These are phyloP conservation scores for Dicentrarchus labrax DNA, from an alignment of 2,113 vertebrate genomes.

Conservation along the genomic window DNA sequence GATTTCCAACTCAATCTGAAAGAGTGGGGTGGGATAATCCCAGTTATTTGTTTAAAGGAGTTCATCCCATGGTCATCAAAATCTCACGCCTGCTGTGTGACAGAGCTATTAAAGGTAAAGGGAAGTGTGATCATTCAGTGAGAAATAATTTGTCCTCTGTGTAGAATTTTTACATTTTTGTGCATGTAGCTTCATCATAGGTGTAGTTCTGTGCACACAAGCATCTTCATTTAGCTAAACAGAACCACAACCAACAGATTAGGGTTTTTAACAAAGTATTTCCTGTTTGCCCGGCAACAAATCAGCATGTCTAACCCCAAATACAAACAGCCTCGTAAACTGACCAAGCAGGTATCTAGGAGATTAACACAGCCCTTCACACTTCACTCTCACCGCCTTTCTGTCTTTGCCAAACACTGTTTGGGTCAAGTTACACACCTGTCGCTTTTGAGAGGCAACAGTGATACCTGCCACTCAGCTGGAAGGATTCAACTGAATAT, in stretches of 20 bases:
- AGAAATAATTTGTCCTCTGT: not conserved
- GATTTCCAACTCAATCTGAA: slow-evolving; percentile 70
- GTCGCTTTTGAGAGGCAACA: slow-evolving; percentile 39
- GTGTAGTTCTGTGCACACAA: not conserved
- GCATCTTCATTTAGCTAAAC: not conserved
- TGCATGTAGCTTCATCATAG: not conserved
- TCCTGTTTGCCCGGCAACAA: slow-evolving; percentile 28
- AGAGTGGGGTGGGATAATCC: slow-evolving; percentile 72
- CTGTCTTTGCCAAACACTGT: slow-evolving; percentile 60
- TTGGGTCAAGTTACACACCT: slow-evolving; percentile 70
- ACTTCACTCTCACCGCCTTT: slow-evolving; percentile 56
- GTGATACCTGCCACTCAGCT: slow-evolving; percentile 63
- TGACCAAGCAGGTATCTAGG: slow-evolving; percentile 31
- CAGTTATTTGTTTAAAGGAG: slow-evolving; percentile 53
- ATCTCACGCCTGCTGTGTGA: slow-evolving; percentile 70
- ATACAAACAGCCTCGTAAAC: slow-evolving; percentile 47
- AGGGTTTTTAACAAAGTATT: slow-evolving; percentile 18
- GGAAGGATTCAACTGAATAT: slow-evolving; percentile 69
- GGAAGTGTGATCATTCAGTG: not conserved
- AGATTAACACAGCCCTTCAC: slow-evolving; percentile 63
- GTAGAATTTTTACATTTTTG: not conserved
- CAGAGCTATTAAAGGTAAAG: not conserved
- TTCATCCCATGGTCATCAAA: slow-evolving; percentile 67
- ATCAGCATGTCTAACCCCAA: slow-evolving; percentile 35
- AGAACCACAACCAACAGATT: slow-evolving; percentile 3